Evolutionary conservation across 92 coral and sea anemone genomes (phyloP), one percentile per base, ranked within the genome.

Genomic region (Palythoa grandiflora): DNA sequence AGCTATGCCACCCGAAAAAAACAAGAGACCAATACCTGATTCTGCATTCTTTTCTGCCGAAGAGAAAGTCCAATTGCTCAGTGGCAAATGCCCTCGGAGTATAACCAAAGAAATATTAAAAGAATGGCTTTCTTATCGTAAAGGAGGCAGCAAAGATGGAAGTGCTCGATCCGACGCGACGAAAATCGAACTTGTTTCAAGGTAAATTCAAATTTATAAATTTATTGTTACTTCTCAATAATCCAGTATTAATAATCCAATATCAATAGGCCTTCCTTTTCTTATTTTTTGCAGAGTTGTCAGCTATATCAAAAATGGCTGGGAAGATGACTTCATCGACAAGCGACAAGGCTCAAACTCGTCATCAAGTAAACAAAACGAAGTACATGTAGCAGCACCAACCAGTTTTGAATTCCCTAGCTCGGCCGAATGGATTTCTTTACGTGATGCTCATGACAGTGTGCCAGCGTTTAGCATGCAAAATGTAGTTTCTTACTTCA

Each of bases 381-480:
- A 44, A 57, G 28, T 28, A n/a, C n/a, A n/a, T n/a, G 77, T 51
- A 6, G 79, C 86, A 44, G 83, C 84, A 36, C 75, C 75, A 83
- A 65, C 86, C 81, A 87, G 75, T 71, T 78, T 75, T 60, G 92
- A 92, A 38, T 86, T 92, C 70, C 92, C 78, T 40, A 88, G 86
- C 44, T 76, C 92, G 39, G 89, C 89, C 57, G 79, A 89, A 74
- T 92, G 94, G 92, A 72, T 92, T 59, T 77, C 91, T 65, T 66
- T 86, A 54, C 74, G 35, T 59, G 89, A 92, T 40, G 89, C 83
- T 20, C 87, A 53, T 79, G 81, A 73, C 16, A 54, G 83, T 68
- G 88, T 92, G 36, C 92, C 94, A 81, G 21, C 80, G 50, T 92
- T 92, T 78, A 89, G 83, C 84, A 92, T 92, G 83, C 90, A 89